Evolutionary conservation across 2,797 vertebrate genomes (phyloP).

Genomic region (Xiphophorus birchmanni): DNA sequence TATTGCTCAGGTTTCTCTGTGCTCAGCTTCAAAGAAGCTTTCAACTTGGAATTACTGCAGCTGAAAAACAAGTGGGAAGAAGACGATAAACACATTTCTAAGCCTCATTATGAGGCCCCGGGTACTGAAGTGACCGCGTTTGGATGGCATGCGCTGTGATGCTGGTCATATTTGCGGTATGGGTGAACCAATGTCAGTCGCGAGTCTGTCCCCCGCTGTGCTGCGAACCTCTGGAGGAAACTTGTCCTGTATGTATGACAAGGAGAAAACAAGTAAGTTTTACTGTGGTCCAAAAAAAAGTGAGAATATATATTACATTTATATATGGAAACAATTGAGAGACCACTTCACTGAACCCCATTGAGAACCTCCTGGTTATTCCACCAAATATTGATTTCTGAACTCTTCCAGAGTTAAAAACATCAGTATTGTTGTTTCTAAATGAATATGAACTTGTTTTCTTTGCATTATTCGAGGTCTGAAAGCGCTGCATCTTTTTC

Average conservation of each 20-base stretch:
- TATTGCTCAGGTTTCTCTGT: conserved; percentile 55
- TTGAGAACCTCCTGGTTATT: too few relatives aligned
- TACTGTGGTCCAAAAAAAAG: too few relatives aligned
- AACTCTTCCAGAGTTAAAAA: too few relatives aligned
- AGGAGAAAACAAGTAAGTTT: neutral
- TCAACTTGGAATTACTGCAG: conserved; percentile 50
- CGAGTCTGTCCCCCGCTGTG: neutral
- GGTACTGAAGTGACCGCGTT: conserved; percentile 48
- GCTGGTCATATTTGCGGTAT: conserved; percentile 61
- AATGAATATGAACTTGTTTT: too few relatives aligned
- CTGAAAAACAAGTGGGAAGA: conserved; percentile 53
- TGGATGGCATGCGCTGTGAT: conserved; percentile 37
- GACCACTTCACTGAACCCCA: too few relatives aligned
- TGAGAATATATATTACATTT: too few relatives aligned
- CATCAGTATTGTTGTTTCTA: too few relatives aligned
- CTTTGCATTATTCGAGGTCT: too few relatives aligned
- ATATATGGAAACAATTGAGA: too few relatives aligned
- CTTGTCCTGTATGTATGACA: neutral
- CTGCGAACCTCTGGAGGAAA: neutral
- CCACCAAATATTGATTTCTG: too few relatives aligned
- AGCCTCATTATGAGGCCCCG: conserved; percentile 48
- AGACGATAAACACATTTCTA: conserved; percentile 65
- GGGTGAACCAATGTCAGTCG: conserved; percentile 26
- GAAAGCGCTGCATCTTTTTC: too few relatives aligned
- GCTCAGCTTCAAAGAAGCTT: conserved; percentile 62